Base-by-base conservation (phyloP, 2,888 invertebrate species). In the Trissoscelio sp. region DNA sequence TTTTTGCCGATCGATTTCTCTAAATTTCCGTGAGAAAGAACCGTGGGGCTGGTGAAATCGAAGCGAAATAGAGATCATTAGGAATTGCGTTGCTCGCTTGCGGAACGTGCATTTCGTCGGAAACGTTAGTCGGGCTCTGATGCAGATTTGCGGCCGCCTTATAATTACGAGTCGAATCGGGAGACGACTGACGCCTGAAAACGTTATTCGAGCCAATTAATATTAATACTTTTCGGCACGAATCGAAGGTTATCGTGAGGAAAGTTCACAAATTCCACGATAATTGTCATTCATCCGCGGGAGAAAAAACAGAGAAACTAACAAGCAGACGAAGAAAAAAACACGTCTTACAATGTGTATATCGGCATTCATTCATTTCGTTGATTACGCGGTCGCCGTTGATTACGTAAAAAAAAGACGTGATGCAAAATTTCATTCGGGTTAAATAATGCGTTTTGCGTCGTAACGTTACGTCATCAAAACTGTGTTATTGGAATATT, bases 81-180 rank as follows among this genome's bases (percentile, higher is more conserved):
- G 69, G 57, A 66, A 31, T 53, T 14, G 53, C 39, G 39, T 24
- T 9, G 48, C 24, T 22, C 28, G 12, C 16, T 11, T 39, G 55
- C 55, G 46, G 34, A 57, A 31, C 31, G 34, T 58, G 70, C 58
- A 57, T 37, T 58, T 58, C 55, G 57, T 58, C 37, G 58, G 58
- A 58, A 57, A 58, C 53, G 31, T 12, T 31, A 9, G 2, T 34
- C 31, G 14, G 28, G 9, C n/a, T n/a, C n/a, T 42, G 57, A 58
- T 58, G 70, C 70, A 70, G 70, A 70, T 58, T 57, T 46, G 70
- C 70, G 20, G 18, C 70, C 70, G 70, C 70, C 70, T 70, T 70
- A 70, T 70, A 70, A 70, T 70, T 70, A 70, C 55, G 69, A 42
- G 31, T 55, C 58, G 48, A 55, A 58, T 70, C 58, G 37, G 24